These are phyloP conservation scores for human (Homo sapiens) DNA, from an alignment of 2,113 vertebrate genomes.

Conservation along the genomic window DNA sequence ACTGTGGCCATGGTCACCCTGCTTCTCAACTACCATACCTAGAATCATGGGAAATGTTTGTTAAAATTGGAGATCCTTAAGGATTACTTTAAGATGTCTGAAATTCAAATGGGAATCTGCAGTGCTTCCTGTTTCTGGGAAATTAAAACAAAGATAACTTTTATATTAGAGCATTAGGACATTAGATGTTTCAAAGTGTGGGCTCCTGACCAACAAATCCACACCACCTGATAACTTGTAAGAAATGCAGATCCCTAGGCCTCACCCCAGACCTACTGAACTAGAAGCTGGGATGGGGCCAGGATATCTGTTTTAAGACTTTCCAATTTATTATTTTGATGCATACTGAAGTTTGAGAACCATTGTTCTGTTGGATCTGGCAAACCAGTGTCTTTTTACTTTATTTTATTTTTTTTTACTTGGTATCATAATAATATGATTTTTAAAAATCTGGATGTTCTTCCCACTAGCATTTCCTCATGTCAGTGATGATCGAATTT, in stretches of 20 bases:
- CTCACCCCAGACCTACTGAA: not conserved
- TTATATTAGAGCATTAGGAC: not conserved
- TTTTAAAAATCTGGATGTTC: not conserved
- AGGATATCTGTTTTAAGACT: not conserved
- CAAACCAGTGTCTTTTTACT: not conserved
- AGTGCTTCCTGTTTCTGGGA: not conserved
- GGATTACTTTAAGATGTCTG: not conserved
- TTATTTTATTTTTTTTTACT: not conserved
- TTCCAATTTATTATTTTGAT: not conserved
- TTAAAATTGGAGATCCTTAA: not conserved
- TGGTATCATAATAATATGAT: not conserved
- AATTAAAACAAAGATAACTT: not conserved
- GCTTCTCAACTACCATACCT: not conserved
- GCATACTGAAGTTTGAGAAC: not conserved
- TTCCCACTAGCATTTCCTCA: not conserved
- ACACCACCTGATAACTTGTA: not conserved
- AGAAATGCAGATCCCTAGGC: not conserved
- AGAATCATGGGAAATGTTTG: not conserved
- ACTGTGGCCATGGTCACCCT: not conserved
- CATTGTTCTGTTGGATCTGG: not conserved
- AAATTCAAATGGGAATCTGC: not conserved
- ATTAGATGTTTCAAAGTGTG: not conserved
- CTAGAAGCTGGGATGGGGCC: not conserved
- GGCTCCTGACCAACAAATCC: not conserved
- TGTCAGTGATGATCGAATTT: not conserved